A percentile compares a stretch with the other conserved stretches of the same genome.
phyloP scores from a whole-genome alignment of 2,797 vertebrate genomes.

The Muraenolepis orangiensis region DNA sequence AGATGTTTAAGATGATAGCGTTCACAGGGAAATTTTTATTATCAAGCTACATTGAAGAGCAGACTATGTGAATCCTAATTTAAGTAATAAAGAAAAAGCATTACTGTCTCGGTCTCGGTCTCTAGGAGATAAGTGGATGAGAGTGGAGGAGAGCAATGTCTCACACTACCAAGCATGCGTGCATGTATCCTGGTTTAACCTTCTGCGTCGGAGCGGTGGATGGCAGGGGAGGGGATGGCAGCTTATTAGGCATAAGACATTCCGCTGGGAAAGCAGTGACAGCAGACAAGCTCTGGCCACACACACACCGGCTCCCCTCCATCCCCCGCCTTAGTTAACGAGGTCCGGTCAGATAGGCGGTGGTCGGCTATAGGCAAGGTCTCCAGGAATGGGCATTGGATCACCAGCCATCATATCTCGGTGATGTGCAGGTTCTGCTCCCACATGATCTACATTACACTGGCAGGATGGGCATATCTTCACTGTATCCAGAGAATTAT shows the following conservation, averaged over 20 bases:
- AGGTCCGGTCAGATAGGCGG: not conserved
- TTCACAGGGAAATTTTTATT: not conserved
- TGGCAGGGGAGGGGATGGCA: not conserved
- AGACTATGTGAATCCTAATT: not conserved
- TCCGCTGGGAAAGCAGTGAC: not conserved
- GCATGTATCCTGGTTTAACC: not conserved
- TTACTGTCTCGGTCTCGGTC: not conserved
- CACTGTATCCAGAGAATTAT: not conserved
- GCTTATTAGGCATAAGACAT: not conserved
- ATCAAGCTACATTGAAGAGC: not conserved
- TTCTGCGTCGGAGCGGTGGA: not conserved
- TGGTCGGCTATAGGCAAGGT: not conserved
- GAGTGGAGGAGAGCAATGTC: not conserved
- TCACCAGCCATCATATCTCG: not conserved
- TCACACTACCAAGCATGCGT: not conserved
- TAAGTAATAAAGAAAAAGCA: not conserved
- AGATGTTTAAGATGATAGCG: not conserved
- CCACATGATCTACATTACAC: not conserved
- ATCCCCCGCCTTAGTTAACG: not conserved
- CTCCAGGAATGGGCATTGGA: not conserved
- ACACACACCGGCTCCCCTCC: not conserved
- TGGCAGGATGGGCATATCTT: not conserved
- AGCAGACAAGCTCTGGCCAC: not conserved
- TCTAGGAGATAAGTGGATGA: not conserved
- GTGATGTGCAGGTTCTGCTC: not conserved